A percentile compares a stretch with the other conserved stretches of the same genome.
phyloP scores from a whole-genome alignment of 2,888 invertebrate genomes.

The Synanthedon formicaeformis region DNA sequence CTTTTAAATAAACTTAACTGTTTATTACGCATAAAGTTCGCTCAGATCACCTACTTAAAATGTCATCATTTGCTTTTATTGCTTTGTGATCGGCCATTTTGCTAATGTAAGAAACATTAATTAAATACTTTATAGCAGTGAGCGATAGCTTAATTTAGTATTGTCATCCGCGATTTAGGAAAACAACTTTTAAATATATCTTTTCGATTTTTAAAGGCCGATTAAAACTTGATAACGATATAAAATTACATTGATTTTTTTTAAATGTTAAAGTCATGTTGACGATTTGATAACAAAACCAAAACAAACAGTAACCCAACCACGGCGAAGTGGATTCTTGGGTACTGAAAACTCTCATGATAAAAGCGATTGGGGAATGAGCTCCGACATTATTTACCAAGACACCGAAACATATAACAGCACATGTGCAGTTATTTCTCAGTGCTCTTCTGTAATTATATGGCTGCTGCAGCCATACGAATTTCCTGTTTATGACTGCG shows the following conservation, averaged over 20 bases:
- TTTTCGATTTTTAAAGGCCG: not conserved
- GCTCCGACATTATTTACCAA: not conserved
- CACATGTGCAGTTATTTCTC: no score
- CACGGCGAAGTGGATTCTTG: slow-evolving; percentile 30
- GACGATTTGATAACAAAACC: slow-evolving; percentile 13
- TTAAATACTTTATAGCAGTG: slow-evolving; percentile 47
- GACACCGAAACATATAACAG: no score
- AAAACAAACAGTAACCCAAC: slow-evolving; percentile 20
- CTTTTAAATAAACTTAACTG: slow-evolving; percentile 8
- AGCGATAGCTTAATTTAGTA: slow-evolving; percentile 54
- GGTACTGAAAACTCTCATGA: no score
- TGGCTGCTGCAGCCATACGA: no score
- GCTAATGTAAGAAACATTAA: slow-evolving; percentile 58
- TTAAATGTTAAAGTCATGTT: no score
- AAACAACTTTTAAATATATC: not conserved
- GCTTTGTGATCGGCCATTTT: slow-evolving; percentile 43
- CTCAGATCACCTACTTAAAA: slow-evolving; percentile 42
- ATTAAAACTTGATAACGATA: not conserved
- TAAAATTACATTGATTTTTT: no score
- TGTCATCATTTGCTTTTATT: slow-evolving; percentile 50
- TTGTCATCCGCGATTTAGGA: slow-evolving; percentile 18
- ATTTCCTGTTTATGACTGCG: no score
- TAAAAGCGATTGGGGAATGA: slow-evolving; percentile 7
- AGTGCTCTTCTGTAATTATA: no score
- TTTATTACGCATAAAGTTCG: slow-evolving; percentile 23